Evolutionary conservation across 2,113 vertebrate species (phyloP).

Genomic region (Larimichthys polyactis): DNA sequence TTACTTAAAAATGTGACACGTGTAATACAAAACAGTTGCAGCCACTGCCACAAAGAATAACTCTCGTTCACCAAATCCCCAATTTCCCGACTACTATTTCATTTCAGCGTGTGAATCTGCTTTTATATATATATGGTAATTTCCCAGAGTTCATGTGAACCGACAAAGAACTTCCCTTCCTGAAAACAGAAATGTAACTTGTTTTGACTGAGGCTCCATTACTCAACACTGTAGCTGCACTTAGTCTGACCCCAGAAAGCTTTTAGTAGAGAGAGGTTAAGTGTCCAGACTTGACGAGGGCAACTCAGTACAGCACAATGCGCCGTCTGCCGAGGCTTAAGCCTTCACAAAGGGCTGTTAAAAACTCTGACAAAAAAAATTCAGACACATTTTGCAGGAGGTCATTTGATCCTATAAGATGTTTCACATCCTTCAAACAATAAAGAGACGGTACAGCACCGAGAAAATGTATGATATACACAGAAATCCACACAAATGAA

Average conservation of each 20-base stretch:
- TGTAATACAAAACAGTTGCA: neutral
- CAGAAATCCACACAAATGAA: slow-evolving; percentile 46
- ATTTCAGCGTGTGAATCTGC: slow-evolving; percentile 22
- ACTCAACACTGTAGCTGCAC: slow-evolving; percentile 74
- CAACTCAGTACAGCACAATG: slow-evolving; percentile 53
- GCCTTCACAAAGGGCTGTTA: slow-evolving; percentile 24
- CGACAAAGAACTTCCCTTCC: slow-evolving; percentile 52
- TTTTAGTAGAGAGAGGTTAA: slow-evolving; percentile 81
- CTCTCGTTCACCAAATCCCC: slow-evolving; percentile 4
- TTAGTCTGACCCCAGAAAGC: slow-evolving; percentile 79
- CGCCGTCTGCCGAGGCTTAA: slow-evolving; percentile 37
- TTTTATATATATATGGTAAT: slow-evolving; percentile 5
- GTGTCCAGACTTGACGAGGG: slow-evolving; percentile 76
- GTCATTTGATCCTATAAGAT: slow-evolving; percentile 32
- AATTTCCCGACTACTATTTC: slow-evolving; percentile 7
- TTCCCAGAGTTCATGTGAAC: slow-evolving; percentile 55
- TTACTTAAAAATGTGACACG: slow-evolving; percentile 13
- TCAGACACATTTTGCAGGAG: slow-evolving; percentile 26
- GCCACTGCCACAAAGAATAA: neutral
- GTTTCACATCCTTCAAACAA: slow-evolving; percentile 26
- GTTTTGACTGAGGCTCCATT: slow-evolving; percentile 80
- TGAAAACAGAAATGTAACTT: slow-evolving; percentile 72
- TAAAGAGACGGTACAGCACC: neutral
- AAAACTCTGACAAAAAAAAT: slow-evolving; percentile 1
- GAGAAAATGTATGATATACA: slow-evolving; percentile 24